Base-by-base conservation (phyloP, 1,140 invertebrate species). In the Luehdorfia chinensis region DNA sequence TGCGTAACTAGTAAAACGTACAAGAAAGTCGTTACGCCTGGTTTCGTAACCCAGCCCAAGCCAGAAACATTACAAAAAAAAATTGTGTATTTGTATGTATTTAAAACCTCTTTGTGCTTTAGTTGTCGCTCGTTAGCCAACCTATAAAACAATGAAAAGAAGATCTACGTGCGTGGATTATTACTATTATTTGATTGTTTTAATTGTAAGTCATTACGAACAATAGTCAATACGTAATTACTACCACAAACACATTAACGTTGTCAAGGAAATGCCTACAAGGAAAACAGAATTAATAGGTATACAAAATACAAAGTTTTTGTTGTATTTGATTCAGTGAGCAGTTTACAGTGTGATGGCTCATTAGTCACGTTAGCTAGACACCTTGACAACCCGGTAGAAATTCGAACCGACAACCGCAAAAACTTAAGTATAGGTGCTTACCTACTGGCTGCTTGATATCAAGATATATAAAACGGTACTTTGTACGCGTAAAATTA, bases 381-480 rank as follows among this genome's bases (percentile, higher is more conserved):
- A 34, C 60, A 55, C 59, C 62, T 66, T 64, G 60, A 51, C 50
- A 49, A 54, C 46, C 34, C 48, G 21, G 50, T 66, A 59, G 64
- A 71, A 70, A 68, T 61, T 55, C 52, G 43, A 72, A 39, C 65
- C 59, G 54, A 37, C 27, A 33, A 63, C 61, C 65, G 63, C 63
- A 62, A 66, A 62, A 62, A 37, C 34, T 9, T 11, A 11, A 11
- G 2, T 37, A 37, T 37, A 37, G 16, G 9, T 37, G 31, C 2
- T 33, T 33, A 21, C 34, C 34, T 37, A 21, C 18, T 37, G 18
- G 34, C 7, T 37, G 4, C 9, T 19, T n/a, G n/a, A 3, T 32
- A 14, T 18, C 7, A 15, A 9, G 13, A 16, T 8, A 33, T 16
- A 18, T 33, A 18, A 33, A 33, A 32, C 19, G 31, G 31, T 15